Evolutionary conservation across 2,113 vertebrate genomes (phyloP).

Genomic region (Corythoichthys intestinalis): DNA sequence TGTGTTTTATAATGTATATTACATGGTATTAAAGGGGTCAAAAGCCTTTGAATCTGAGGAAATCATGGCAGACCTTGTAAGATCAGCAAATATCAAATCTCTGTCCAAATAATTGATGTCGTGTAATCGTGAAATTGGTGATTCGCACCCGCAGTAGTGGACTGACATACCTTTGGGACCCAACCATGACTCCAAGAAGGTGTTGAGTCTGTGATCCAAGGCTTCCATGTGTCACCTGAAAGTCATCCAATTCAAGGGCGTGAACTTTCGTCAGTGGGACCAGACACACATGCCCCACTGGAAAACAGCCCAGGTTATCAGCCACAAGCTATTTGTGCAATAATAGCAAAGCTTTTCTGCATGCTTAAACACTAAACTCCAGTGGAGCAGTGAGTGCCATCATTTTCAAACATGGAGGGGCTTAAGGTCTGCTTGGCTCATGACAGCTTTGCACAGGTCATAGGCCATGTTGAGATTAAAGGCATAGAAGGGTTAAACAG

Average conservation of each 20-base stretch:
- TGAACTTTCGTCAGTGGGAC: no score
- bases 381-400: background rate
- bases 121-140: no score
- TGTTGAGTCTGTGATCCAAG: constrained; percentile 84
- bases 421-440: background rate
- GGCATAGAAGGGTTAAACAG: background rate
- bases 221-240: constrained; percentile 84
- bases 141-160: background rate
- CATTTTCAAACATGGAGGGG: background rate
- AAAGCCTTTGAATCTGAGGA: no score
- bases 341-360: background rate
- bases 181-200: constrained; percentile 84
- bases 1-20: no score
- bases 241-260: constrained; percentile 21
- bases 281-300: no score
- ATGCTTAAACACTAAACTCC: background rate
- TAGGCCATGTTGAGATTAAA: constrained; percentile 4
- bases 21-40: no score
- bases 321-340: constrained; percentile 10
- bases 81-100: no score
- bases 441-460: background rate
- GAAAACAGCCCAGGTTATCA: background rate
- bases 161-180: constrained; percentile 86
- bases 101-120: no score
- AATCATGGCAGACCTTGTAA: no score